Evolutionary conservation across 1,140 invertebrate species (phyloP), one percentile per base, ranked within the genome.

Genomic region (Temnothorax curvispinosus): DNA sequence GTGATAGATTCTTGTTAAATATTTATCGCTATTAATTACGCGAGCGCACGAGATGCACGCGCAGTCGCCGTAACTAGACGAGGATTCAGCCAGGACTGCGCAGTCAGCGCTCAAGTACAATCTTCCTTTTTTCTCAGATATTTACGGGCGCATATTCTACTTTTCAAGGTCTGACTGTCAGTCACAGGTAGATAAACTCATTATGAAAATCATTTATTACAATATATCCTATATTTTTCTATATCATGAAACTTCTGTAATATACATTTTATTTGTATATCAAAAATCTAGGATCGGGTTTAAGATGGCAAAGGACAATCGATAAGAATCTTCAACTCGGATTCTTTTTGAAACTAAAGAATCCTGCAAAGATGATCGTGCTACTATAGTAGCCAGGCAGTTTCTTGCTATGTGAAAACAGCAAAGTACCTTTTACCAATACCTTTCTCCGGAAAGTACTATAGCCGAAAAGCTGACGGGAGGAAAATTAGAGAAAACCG

Each of bases 11-110:
- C 74, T 65, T 41, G 60, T 67, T 67, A 86, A 86, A 86, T 81
- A 86, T 81, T 67, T 86, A 81, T 81, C 58, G 47, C n/a, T 85
- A 85, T 85, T 85, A 85, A 85, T 85, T 77, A 78, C 6, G 52
- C n/a, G 41, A 62, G 35, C 4, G 44, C 44, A 18, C 47, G 38
- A 13, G 15, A 35, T 9, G 41, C n/a, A 50, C 41, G 18, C 44
- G 27, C 27, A 5, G 3, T 3, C 38, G 21, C 15, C 38, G 54
- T 74, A 82, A 32, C 15, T 18, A 69, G n/a, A 13, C 58, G 41
- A 35, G 15, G 18, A 18, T 13, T 44, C 38, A 82, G 2, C 1
- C 38, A 21, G 13, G 27, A 27, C 27, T 27, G 27, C 27, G 27
- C 52, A 58, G n/a, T 72, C 32, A 0, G 2, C 8, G 15, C 18